Evolutionary conservation across 2,888 invertebrate genomes (phyloP).

Genomic region (Zele albiditarsus): DNA sequence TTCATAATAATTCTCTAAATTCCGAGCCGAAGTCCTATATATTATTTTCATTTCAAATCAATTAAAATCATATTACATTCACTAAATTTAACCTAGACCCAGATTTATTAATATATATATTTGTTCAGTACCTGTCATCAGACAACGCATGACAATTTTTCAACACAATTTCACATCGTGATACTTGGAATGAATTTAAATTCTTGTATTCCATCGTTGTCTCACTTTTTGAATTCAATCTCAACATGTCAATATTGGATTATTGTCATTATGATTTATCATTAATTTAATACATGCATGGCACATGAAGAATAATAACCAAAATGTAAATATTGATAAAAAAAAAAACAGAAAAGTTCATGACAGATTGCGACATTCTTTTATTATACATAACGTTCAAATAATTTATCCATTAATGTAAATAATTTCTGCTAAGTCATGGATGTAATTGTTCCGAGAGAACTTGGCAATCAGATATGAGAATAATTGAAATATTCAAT

Average conservation of each 20-base stretch:
- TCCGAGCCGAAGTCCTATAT: neutral
- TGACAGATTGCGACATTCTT: neutral
- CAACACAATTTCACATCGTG: neutral
- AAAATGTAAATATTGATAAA: neutral
- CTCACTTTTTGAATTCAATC: neutral
- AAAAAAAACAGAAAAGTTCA: neutral
- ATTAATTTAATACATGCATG: neutral
- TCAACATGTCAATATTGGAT: neutral
- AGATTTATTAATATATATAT: neutral
- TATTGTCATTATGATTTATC: neutral
- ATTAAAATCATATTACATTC: no score
- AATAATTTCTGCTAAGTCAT: neutral
- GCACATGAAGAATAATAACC: neutral
- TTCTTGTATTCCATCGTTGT: neutral
- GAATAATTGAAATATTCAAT: neutral
- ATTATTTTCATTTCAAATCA: no score
- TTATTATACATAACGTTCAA: neutral
- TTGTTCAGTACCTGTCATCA: neutral
- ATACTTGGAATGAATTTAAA: neutral
- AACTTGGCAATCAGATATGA: neutral
- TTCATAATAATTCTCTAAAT: neutral
- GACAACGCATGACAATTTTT: neutral
- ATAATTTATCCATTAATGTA: neutral
- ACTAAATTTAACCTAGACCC: no score
- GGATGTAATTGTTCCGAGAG: neutral